A percentile compares a stretch with the other conserved stretches of the same genome.
Conservation (phyloP, 2,888 invertebrate species). For the Hedya salicella region DNA sequence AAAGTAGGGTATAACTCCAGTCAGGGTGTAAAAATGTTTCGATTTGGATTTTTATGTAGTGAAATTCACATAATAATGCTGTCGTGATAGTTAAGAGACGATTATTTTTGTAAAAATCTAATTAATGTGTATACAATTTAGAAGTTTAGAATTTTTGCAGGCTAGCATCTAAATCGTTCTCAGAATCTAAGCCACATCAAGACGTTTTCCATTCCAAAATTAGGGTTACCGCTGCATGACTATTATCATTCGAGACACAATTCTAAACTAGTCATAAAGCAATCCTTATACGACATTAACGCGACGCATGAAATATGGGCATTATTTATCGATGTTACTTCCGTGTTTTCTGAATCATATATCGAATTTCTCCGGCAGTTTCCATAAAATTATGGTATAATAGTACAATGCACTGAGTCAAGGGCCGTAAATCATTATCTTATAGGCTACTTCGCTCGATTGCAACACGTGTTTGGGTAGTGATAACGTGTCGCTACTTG, state of each 20-base stretch:
- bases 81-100: too few relatives aligned
- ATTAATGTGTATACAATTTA: too few relatives aligned
- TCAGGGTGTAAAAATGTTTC: too few relatives aligned
- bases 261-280: constrained; percentile 25
- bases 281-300: constrained; percentile 25
- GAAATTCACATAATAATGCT: too few relatives aligned
- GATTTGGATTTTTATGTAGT: too few relatives aligned
- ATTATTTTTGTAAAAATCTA: too few relatives aligned
- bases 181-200: neutral
- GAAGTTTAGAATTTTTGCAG: too few relatives aligned
- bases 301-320: constrained; percentile 34
- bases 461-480: constrained; percentile 37
- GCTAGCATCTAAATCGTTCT: too few relatives aligned
- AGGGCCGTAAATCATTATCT: constrained; percentile 64
- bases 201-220: neutral
- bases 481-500: constrained; percentile 16
- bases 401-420: constrained; percentile 33
- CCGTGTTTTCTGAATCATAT: constrained; percentile 33
- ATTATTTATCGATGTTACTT: constrained; percentile 37
- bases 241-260: constrained; percentile 7
- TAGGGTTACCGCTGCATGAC: neutral
- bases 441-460: constrained; percentile 56
- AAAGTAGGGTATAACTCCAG: too few relatives aligned
- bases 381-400: constrained; percentile 35
- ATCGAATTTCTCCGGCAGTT: constrained; percentile 31